Evolutionary conservation across 2,888 invertebrate genomes (phyloP), one percentile per base, ranked within the genome.

Genomic region (Phragmatobia fuliginosa): DNA sequence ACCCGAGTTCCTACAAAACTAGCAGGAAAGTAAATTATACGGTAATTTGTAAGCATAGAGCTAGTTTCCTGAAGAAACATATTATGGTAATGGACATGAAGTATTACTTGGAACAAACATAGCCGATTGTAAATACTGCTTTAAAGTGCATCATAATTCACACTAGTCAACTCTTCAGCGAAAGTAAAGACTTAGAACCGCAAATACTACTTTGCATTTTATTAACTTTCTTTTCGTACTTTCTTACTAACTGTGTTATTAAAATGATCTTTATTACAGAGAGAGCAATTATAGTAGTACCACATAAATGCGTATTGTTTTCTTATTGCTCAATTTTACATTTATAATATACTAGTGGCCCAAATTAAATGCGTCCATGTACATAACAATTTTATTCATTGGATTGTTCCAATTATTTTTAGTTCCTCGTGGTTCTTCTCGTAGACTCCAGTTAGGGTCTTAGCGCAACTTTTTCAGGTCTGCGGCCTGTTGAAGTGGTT

Each of bases 61-160:
- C 49, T 28, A 31, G 36, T 32, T 61, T 60, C 18, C 49, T 65
- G 61, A 66, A 75, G 71, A 62, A 81, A 82, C 73, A 78, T 78
- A 67, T 75, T 78, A 78, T 75, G 78, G 66, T 75, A 83, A 86
- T 85, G 76, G 74, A 45, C 73, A 71, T 80, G 81, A 85, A 74
- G 75, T 80, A 86, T 80, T 78, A 80, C 76, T 60, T 76, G 64
- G 71, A 74, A 80, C 70, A 74, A 74, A 75, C 79, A 66, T 74
- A 73, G 75, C 71, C 80, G 82, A 86, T 85, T 78, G 74, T 77
- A 79, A 81, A 83, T 79, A 79, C 74, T 77, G 74, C 61, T 66
- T 78, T 76, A 79, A 83, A 85, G 85, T 84, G 85, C 83, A 81
- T 81, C 82, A 81, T 86, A 83, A 79, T 77, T 87, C 79, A 85